These are phyloP conservation scores for Sylvicola fuscatus DNA, from an alignment of 2,888 invertebrate genomes.

Conservation along the genomic window DNA sequence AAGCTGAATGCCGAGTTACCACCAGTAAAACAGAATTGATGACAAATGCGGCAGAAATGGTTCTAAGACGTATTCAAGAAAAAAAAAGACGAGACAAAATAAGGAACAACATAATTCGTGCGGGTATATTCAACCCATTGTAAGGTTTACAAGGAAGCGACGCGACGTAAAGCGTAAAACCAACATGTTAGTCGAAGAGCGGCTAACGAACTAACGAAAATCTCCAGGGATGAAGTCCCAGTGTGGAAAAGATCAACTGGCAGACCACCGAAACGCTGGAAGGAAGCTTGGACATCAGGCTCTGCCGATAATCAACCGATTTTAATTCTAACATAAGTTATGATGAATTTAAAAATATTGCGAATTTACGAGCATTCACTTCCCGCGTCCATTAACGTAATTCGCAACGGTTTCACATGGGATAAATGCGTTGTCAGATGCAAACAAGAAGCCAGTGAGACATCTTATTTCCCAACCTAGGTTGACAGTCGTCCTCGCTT, in stretches of 20 bases:
- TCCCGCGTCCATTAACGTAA: no score
- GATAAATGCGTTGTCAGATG: no score
- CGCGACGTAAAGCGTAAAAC: conserved; percentile 1
- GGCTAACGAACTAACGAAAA: conserved; percentile 1
- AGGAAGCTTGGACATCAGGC: conserved; percentile 1
- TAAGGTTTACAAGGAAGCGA: neutral
- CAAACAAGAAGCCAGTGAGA: no score
- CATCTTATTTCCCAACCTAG: no score
- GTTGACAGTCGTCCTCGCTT: no score
- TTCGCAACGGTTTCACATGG: no score
- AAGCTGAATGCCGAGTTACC: neutral
- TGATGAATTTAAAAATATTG: no score
- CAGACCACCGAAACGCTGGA: neutral
- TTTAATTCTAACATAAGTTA: neutral
- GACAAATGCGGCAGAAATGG: neutral
- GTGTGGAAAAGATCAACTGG: neutral
- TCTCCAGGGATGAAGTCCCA: neutral
- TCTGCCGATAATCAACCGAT: conserved; percentile 1
- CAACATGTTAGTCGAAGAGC: neutral
- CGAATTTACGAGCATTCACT: no score
- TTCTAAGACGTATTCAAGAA: neutral
- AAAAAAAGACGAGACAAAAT: neutral
- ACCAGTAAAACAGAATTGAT: neutral
- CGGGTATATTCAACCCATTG: neutral
- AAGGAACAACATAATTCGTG: neutral